Base-by-base conservation (phyloP, 2,113 vertebrate genomes). In the Pedionomus torquatus region DNA sequence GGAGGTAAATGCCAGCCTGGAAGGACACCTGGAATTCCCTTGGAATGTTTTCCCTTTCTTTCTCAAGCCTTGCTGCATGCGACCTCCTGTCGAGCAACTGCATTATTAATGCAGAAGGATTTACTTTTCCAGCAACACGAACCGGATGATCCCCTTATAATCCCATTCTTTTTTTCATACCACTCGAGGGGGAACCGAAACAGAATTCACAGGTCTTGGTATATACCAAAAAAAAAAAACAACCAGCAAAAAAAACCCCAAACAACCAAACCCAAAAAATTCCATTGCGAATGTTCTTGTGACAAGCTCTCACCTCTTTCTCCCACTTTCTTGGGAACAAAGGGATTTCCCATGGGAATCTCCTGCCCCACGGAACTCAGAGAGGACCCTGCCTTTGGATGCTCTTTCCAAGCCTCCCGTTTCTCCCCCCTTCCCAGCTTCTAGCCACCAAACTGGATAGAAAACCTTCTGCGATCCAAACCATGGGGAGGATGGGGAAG, bases 401-500 rank as follows among this genome's bases (percentile, higher is more conserved):
- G n/a, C n/a, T 35, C 64, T 26, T 66, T 20, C 1, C 0, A 43
- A 39, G 37, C 52, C 23, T 9, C 0, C 2, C 3, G 24, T 4
- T 52, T 55, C 61, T 7, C 24, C 1, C 7, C 33, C 10, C 3
- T 57, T 9, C 17, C 17, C 41, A 33, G 30, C 19, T 20, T 51
- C 4, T 4, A 33, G 57, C 28, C 19, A 33, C 41, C 7, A 20
- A 51, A 1, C 5, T 4, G 0, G 30, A 17, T 5, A 31, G 44
- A 20, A 54, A 57, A 25, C 4, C 35, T 24, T 41, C 72, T 48
- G 69, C 48, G 7, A 30, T 6, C 4, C 0, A 28, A 18, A 18
- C 7, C 11, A 2, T 0, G 0, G 26, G 3, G 8, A 39, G 5
- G 8, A 16, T 0, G 16, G 5, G 52, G 33, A 35, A 44, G 9